Base-by-base conservation (phyloP, 2,888 invertebrate genomes). In the Monochamus alternatus region DNA sequence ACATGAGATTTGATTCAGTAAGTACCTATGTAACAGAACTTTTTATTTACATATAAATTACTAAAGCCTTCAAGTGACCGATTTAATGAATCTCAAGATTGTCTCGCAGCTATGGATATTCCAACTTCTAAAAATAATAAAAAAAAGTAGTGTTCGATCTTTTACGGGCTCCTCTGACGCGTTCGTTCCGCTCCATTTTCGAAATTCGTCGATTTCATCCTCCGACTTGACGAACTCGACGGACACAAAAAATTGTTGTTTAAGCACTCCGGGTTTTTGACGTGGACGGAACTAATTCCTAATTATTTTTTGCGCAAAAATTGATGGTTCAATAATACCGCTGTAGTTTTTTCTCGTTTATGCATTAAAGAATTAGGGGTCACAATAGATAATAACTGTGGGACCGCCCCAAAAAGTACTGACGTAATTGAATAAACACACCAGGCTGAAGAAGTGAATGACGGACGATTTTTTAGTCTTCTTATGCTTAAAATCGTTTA, bases 281-380 rank as follows among this genome's bases (percentile, higher is more conserved):
- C 14, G 55, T 3, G 55, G 14, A 4, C 55, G 4, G 22, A 7
- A 7, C 22, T 55, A 55, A 55, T 55, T 55, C 7, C 4, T 14
- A 14, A 55, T 55, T 55, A 55, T 55, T 55, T 55, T 55, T 55
- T 55, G 55, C 55, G 3, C 22, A n/a, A 55, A 55, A 7, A n/a
- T 55, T 22, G 55, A 55, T 14, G n/a, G 55, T 55, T 55, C n/a
- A 55, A 55, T 55, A 14, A 55, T 14, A 55, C n/a, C 55, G n/a
- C 7, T n/a, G 8, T 14, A 3, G 55, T 12, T 55, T 55, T 55
- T 55, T 55, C 55, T 55, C 47, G 47, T 47, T 10, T 12, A 9
- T 3, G 22, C 14, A 55, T n/a, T 14, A 55, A 22, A 22, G 1
- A n/a, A 55, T n/a, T 55, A 55, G 5, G 38, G 38, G 38, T 4